phyloP scores from a whole-genome alignment of 2,888 invertebrate genomes.

The Rhamnusium bicolor region DNA sequence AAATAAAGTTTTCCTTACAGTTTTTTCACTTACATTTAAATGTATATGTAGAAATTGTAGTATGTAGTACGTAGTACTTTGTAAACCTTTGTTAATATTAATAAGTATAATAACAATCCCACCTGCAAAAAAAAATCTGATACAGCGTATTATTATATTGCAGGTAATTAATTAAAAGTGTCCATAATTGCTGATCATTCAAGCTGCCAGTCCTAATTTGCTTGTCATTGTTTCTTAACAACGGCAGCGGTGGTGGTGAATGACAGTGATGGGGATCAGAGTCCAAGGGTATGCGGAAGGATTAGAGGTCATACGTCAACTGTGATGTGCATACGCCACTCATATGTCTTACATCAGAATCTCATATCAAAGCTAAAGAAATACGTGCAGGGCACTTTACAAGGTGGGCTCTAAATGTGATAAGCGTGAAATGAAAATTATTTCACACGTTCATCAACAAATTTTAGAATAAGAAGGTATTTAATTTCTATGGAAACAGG shows the following conservation, averaged over 20 bases:
- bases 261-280: constrained; percentile 48
- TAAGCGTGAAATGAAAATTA: constrained; percentile 24
- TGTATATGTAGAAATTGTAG: no score
- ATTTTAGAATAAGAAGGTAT: background rate
- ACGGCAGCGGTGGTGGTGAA: constrained; percentile 42
- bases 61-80: no score
- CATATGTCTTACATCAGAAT: constrained; percentile 10
- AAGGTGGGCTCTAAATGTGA: constrained; percentile 15
- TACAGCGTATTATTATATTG: background rate
- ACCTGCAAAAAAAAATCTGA: constrained; percentile 1
- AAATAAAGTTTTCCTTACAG: no score
- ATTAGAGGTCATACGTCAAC: constrained; percentile 50
- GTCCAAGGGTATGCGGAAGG: constrained; percentile 46
- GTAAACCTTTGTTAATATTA: no score
- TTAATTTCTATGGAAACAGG: no score
- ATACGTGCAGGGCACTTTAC: background rate
- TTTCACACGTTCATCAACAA: constrained; percentile 12
- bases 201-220: constrained; percentile 35
- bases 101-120: no score
- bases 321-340: constrained; percentile 39
- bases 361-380: background rate
- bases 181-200: background rate
- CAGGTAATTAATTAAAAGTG: constrained; percentile 3
- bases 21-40: no score
- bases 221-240: constrained; percentile 44